phyloP scores from a whole-genome alignment of 2,797 vertebrate species.

The Apogon talboti region DNA sequence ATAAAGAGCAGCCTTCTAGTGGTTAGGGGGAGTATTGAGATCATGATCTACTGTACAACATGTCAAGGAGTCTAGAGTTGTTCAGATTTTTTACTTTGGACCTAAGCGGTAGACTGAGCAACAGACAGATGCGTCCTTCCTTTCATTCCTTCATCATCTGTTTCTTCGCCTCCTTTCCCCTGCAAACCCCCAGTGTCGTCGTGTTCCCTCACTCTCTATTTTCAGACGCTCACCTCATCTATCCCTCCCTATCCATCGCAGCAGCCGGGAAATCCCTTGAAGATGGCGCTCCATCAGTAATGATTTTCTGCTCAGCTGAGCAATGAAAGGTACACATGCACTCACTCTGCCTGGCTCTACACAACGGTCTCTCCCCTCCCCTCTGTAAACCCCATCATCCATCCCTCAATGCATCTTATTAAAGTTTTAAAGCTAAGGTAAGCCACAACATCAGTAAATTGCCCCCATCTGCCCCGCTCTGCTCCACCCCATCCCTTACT shows the following conservation, averaged over 20 bases:
- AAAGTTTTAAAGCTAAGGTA: conserved; percentile 72
- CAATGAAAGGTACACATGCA: conserved; percentile 65
- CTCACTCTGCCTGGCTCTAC: conserved; percentile 38
- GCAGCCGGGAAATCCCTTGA: conserved; percentile 74
- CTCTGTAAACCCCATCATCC: conserved; percentile 65
- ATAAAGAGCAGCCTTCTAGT: too few relatives aligned
- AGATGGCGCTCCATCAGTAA: conserved; percentile 77
- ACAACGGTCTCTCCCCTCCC: conserved; percentile 9
- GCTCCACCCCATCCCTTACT: conserved; percentile 5
- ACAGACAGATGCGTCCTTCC: not conserved
- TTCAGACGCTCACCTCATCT: conserved; percentile 47
- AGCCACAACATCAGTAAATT: conserved; percentile 56
- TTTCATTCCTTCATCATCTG: conserved; percentile 10
- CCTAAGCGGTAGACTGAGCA: not conserved
- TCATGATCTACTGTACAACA: too few relatives aligned
- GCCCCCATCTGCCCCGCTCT: conserved; percentile 28
- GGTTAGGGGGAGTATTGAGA: too few relatives aligned
- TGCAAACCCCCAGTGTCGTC: conserved; percentile 4
- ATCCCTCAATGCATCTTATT: conserved; percentile 72
- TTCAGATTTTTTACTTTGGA: conserved; percentile 15
- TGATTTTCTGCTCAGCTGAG: conserved; percentile 80
- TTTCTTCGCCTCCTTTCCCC: conserved; percentile 4
- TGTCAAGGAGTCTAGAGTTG: too few relatives aligned
- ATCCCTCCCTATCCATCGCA: conserved; percentile 30
- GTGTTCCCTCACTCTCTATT: conserved; percentile 28